phyloP scores from a whole-genome alignment of 2,113 vertebrate species.

The Clarias macrocephalus region DNA sequence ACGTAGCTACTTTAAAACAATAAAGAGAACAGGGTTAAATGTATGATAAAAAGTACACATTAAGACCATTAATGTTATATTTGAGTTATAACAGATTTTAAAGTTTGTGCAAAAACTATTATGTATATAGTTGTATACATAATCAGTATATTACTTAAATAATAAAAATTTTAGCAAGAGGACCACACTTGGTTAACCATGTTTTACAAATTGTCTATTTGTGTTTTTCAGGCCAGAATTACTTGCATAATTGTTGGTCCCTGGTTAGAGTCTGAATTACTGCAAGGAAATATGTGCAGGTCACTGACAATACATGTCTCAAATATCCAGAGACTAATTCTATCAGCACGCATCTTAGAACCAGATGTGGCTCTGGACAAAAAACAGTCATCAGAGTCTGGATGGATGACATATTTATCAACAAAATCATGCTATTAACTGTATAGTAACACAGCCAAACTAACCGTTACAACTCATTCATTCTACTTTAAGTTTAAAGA shows the following conservation, averaged over 20 bases:
- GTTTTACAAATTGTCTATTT: conserved; percentile 2
- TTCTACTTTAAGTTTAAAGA: background rate
- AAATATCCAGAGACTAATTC: conserved; percentile 10
- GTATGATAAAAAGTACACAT: background rate
- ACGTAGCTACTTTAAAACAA: background rate
- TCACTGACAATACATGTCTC: background rate
- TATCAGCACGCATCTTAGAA: background rate
- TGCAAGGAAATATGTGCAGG: background rate
- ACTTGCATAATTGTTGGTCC: background rate
- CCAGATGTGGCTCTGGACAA: conserved; percentile 22
- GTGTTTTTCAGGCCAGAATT: conserved; percentile 1
- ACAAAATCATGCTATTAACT: background rate
- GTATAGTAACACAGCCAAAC: background rate
- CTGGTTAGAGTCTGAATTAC: background rate
- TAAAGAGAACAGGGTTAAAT: background rate
- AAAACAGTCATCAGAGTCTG: background rate
- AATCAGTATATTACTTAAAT: background rate
- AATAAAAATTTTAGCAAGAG: background rate
- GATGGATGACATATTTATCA: background rate
- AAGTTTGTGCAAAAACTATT: background rate
- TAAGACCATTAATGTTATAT: background rate
- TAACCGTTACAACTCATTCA: background rate
- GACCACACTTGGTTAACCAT: background rate
- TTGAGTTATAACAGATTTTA: background rate
- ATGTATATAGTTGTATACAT: background rate